phyloP scores from a whole-genome alignment of 2,113 vertebrate species.

The Notothenia rossii region DNA sequence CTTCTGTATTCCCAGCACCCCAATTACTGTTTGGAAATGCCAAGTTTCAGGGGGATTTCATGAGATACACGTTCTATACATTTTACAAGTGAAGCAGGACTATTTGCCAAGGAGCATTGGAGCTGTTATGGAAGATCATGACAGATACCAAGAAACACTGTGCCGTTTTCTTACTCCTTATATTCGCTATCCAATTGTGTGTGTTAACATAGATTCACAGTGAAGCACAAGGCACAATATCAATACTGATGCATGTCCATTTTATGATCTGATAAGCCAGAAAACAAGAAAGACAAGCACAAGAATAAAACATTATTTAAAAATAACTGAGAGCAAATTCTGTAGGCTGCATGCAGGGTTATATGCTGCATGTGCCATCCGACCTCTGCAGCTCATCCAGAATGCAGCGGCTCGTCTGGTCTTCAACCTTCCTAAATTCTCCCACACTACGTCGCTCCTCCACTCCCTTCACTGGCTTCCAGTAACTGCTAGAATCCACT shows the following conservation, averaged over 20 bases:
- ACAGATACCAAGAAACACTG: background rate
- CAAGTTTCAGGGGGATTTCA: background rate
- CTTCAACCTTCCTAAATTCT: too few species aligned
- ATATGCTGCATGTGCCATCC: background rate
- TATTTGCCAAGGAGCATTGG: background rate
- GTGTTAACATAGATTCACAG: background rate
- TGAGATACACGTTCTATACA: background rate
- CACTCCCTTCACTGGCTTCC: too few species aligned
- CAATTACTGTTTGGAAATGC: background rate
- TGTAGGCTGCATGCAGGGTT: background rate
- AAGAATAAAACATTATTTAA: background rate
- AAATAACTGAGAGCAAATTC: too few species aligned
- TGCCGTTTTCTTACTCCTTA: background rate
- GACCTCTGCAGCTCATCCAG: too few species aligned
- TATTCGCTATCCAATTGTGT: background rate
- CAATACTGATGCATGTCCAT: background rate
- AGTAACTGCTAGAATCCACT: too few species aligned
- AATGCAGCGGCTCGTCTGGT: too few species aligned
- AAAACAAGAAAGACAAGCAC: too few species aligned
- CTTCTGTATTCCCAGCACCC: background rate
- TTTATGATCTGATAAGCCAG: too few species aligned
- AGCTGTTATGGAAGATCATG: background rate
- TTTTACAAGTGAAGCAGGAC: background rate
- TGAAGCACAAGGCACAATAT: background rate
- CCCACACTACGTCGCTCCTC: too few species aligned